A percentile compares a stretch with the other conserved stretches of the same genome.
These are phyloP conservation scores for Panthera tigris DNA, from an alignment of 2,113 vertebrate species.

Conservation along the genomic window DNA sequence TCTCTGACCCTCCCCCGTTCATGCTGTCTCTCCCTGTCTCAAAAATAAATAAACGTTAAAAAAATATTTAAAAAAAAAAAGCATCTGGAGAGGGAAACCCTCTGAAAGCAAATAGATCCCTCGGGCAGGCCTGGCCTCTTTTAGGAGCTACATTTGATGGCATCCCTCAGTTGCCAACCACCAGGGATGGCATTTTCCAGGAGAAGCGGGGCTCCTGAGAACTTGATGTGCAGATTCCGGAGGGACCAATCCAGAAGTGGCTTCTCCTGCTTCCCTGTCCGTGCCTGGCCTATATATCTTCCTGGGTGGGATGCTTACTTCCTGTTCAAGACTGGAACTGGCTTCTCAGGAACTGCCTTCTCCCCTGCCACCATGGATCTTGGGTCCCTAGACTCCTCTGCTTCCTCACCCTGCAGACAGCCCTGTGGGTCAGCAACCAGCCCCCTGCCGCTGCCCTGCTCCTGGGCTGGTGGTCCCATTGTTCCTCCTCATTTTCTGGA, in stretches of 20 bases:
- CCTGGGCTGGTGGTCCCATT: background rate
- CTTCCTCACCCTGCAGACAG: background rate
- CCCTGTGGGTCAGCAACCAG: background rate
- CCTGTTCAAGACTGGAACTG: background rate
- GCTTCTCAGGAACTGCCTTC: fast-evolving
- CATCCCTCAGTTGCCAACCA: background rate
- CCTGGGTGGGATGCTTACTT: background rate
- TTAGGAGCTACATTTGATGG: background rate
- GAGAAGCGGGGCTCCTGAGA: background rate
- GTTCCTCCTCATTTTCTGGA: background rate
- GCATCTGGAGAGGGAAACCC: background rate
- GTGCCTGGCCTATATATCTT: background rate
- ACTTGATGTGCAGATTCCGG: background rate
- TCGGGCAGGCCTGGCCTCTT: background rate
- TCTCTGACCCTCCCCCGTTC: too few species aligned
- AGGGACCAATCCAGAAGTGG: too few species aligned
- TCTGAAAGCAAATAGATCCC: background rate
- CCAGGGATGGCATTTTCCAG: background rate
- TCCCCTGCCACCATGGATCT: fast-evolving
- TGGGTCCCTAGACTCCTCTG: background rate
- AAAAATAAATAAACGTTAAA: too few species aligned
- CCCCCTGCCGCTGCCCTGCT: background rate
- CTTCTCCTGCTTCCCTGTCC: background rate
- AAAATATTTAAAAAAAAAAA: background rate
- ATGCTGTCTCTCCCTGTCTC: too few species aligned